Base-by-base conservation (phyloP, 2,888 invertebrate genomes). In the Macrosoma leucophasiata region DNA sequence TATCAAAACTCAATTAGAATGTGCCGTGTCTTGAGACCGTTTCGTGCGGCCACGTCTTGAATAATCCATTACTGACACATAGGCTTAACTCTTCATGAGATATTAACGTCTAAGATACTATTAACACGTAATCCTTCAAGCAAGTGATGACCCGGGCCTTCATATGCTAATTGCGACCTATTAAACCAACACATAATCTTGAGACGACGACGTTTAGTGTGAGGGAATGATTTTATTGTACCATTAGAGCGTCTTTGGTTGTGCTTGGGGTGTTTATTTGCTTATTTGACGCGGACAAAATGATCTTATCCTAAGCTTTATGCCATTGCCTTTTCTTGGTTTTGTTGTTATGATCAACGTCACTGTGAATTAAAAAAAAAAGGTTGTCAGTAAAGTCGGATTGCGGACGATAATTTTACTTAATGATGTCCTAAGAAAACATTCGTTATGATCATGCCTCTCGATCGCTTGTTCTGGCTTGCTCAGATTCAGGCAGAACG, bases 101-200 rank as follows among this genome's bases (percentile, higher is more conserved):
- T 68, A 71, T 72, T 72, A 73, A 68, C 68, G 63, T 74, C 67
- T 68, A 54, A 70, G 73, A 63, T 55, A 65, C 67, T 68, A 76
- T 77, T 75, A 76, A 65, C 76, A 70, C 70, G 55, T 72, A 68
- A 75, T 74, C 70, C 67, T 61, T 73, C 62, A 68, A 15, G 21
- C 15, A 27, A 58, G 56, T 50, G 54, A 60, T 69, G 68, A 72
- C 75, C 73, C 67, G 50, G 52, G 57, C 64, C 65, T 73, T 74
- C 69, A 60, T 72, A 78, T 76, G 76, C 65, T 69, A 77, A 78
- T 78, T 65, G 56, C 64, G 67, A 66, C 69, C 74, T 68, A 73
- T 71, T 72, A 72, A 66, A 64, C 58, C 56, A 60, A 60, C 66
- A 55, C 62, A 60, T 62, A 48, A 71, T 67, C 66, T 65, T 57